These are phyloP conservation scores for Neotoxoptera formosana DNA, from an alignment of 1,140 invertebrate genomes.

Conservation along the genomic window DNA sequence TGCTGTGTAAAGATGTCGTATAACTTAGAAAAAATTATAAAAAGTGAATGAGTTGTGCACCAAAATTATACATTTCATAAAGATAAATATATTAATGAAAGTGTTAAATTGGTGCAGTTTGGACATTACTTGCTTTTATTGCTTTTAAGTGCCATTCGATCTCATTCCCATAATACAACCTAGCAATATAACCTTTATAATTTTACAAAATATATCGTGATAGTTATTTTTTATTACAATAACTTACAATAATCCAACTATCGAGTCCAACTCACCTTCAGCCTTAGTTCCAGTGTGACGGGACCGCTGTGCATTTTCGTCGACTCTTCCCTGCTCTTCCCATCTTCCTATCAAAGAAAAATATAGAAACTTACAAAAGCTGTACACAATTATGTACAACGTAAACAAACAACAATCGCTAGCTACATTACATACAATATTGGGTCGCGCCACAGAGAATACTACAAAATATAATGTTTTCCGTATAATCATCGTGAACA, in stretches of 20 bases:
- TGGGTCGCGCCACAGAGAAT: not conserved
- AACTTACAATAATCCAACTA: not conserved
- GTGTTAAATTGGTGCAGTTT: no score
- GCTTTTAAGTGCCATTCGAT: no score
- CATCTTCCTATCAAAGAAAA: not conserved
- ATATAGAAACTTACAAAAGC: not conserved
- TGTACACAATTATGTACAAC: not conserved
- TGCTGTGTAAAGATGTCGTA: no score
- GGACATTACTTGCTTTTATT: no score
- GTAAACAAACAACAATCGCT: not conserved
- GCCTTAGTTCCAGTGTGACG: not conserved
- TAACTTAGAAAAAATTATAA: no score
- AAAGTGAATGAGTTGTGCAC: no score
- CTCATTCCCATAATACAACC: not conserved
- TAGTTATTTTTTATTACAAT: not conserved
- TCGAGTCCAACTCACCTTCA: not conserved
- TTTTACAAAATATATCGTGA: not conserved
- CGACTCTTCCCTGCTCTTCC: not conserved
- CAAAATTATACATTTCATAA: no score
- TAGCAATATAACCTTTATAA: not conserved
- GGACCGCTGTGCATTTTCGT: not conserved
- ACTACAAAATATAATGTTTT: not conserved
- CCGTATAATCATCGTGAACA: not conserved
- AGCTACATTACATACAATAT: not conserved
- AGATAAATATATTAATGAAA: no score